A percentile compares a stretch with the other conserved stretches of the same genome.
These are phyloP conservation scores for Limonius californicus DNA, from an alignment of 1,140 invertebrate species.

Conservation along the genomic window DNA sequence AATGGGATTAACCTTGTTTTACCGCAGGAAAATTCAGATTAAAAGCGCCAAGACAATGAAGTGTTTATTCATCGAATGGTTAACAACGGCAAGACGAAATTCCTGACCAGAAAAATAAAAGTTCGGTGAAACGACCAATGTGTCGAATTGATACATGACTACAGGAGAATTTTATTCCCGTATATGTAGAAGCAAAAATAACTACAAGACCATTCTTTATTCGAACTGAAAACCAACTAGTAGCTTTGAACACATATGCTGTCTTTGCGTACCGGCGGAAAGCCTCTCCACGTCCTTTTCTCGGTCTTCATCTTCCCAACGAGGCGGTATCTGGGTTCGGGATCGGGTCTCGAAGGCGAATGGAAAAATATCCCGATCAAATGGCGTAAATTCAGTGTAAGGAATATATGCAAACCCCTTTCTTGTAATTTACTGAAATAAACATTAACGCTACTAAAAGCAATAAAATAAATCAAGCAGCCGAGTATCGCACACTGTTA, in stretches of 20 bases:
- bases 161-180: conserved; percentile 14
- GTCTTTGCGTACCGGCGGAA: not conserved
- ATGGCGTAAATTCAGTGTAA: conserved; percentile 10
- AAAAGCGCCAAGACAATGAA: too few relatives aligned
- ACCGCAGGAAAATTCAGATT: too few relatives aligned
- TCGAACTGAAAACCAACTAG: conserved; percentile 6
- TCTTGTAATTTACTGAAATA: conserved; percentile 48
- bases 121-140: not conserved
- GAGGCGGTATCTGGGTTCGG: not conserved
- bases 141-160: conserved; percentile 14
- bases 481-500: conserved; percentile 41
- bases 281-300: not conserved
- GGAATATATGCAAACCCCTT: conserved; percentile 45
- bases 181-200: conserved; percentile 17
- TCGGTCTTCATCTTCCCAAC: not conserved
- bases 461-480: conserved; percentile 48
- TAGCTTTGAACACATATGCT: conserved; percentile 15
- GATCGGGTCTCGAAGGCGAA: not conserved
- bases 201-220: conserved; percentile 16
- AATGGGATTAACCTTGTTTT: too few relatives aligned
- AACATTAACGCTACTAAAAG: conserved; percentile 48
- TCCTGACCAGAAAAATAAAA: not conserved
- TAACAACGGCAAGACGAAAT: not conserved
- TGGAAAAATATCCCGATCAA: conserved; percentile 10
- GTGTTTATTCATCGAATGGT: too few relatives aligned